Base-by-base conservation (phyloP, 2,113 vertebrate genomes). In the Piprites chloris region DNA sequence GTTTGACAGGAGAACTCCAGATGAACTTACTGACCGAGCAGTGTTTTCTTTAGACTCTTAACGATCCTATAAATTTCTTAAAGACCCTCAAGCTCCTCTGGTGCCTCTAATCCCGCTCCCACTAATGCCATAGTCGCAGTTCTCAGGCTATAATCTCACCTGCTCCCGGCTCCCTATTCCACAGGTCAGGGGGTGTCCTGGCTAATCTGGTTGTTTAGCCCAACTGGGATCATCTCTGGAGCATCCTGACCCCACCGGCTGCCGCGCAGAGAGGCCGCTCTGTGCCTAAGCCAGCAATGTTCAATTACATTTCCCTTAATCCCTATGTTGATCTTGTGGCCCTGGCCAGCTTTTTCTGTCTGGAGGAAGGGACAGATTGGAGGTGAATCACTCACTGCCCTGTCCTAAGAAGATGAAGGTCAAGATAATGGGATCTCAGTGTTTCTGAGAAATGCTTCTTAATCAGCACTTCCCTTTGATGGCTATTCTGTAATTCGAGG, bases 301-400 rank as follows among this genome's bases (percentile, higher is more conserved):
- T 95, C 95, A 94, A 92, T 96, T 96, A 96, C 93, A 95, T 97
- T 92, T 96, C 66, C 81, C 81, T 80, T 97, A 96, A 94, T 97
- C 95, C 81, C 39, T 39, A 85, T 85, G 96, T 83, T 96, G 95
- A 96, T 89, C 86, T 93, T 37, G 46, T 37, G 39, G 95, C 69
- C 82, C 86, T 6, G 3, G 88, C 90, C 95, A 95, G 93, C 86
- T 92, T 92, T 74, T 96, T 91, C 80, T 68, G 71, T 93, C 94
- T 89, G 84, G 76, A 95, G 50, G 90, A 90, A 89, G 88, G 93
- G 87, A 79, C 90, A 90, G 93, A 92, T 92, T 87, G 81, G 84
- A 97, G 93, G 88, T 95, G 90, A 97, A 83, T 89, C 90, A 49
- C 71, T 90, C 11, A 0, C 86, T 87, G 86, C 77, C 85, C 85